Conservation (phyloP, 2,797 vertebrate genomes). For the Scleropages formosus region DNA sequence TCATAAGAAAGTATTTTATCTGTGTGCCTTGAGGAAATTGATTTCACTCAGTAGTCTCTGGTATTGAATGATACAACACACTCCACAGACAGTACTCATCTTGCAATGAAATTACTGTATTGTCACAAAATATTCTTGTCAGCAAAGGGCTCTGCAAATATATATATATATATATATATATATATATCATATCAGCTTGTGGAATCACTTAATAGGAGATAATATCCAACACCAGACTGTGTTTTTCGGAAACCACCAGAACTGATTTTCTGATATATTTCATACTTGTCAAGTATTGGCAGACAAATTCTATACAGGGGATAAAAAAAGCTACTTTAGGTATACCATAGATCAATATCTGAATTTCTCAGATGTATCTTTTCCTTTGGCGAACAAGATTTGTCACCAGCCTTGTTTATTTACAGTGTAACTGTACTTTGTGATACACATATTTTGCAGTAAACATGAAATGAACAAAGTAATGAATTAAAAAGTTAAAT, state of each 20-base stretch:
- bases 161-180: constrained; percentile 29
- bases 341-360: constrained; percentile 6
- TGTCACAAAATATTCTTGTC: constrained; percentile 44
- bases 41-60: constrained; percentile 15
- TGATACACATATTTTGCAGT: no score
- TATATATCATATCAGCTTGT: constrained; percentile 32
- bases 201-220: constrained; percentile 53
- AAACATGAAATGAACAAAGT: no score
- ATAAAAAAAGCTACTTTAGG: not conserved
- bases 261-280: constrained; percentile 24
- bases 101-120: constrained; percentile 32
- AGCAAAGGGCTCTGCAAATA: constrained; percentile 38
- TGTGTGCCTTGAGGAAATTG: constrained; percentile 36
- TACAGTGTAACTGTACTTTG: not conserved
- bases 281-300: constrained; percentile 13
- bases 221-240: constrained; percentile 49
- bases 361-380: constrained; percentile 4
- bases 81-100: not conserved
- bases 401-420: not conserved
- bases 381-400: not conserved
- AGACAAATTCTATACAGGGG: constrained; percentile 1
- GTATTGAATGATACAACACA: constrained; percentile 33
- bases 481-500: no score
- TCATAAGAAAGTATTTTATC: constrained; percentile 44
- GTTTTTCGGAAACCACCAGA: constrained; percentile 25